Base-by-base conservation (phyloP, 1,140 invertebrate genomes). In the Pseudomyrmex cubaensis region DNA sequence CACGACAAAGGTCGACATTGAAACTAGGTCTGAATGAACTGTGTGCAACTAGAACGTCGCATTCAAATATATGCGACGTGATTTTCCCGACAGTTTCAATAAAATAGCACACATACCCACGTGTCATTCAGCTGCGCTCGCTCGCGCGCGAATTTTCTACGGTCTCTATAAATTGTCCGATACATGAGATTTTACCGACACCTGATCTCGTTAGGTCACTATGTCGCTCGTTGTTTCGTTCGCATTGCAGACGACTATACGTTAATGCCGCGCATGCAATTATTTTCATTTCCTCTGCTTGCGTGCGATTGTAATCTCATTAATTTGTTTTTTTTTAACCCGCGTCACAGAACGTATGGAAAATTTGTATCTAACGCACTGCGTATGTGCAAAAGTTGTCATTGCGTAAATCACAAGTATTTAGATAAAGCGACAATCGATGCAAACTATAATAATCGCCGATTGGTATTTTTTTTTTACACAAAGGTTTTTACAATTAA, bases 1-100 rank as follows among this genome's bases (percentile, higher is more conserved):
- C 85, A 82, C 52, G 72, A 20, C 54, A 78, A 73, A 83, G 74
- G 75, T 78, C 86, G 88, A 88, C 87, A 88, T 88, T 90, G 88
- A 86, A 84, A 84, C 54, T 20, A 50, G 20, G 64, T 35, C 22
- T 76, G 73, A 66, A 83, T 76, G 73, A 64, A 76, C 17, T 12
- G 44, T 66, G 46, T 66, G 46, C 46, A 69, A 78, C 48, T 80
- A 17, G 75, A 70, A 69, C 63, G 25, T 25, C 25, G 64, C 75
- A 80, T 88, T 89, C 83, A 85, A 87, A 89, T 88, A 74, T 20
- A 20, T 48, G 44, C 64, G 59, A 59, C 77, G 22, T 25, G 86
- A 88, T 86, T 88, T 88, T 67, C 64, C 25, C 70, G 59, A 74
- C 80, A 73, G 86, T 87, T 80, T 63, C 73, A 82, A 82, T 73